phyloP scores from a whole-genome alignment of 2,113 vertebrate species.

The Meriones unguiculatus region DNA sequence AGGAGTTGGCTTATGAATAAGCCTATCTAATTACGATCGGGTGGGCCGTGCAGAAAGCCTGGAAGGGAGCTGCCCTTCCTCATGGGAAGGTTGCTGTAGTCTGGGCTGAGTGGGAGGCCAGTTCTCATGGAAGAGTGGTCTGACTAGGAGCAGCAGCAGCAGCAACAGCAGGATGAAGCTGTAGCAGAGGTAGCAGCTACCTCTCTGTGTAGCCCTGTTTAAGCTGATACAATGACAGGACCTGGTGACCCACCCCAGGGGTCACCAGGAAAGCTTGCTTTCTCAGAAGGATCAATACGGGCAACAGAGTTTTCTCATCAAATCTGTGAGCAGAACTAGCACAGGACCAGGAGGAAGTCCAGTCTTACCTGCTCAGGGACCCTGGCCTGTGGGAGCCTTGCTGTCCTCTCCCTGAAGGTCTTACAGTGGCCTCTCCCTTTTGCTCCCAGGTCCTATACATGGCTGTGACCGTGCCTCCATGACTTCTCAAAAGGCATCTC shows the following conservation, averaged over 20 bases:
- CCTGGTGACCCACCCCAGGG: neutral
- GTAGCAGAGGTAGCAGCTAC: neutral
- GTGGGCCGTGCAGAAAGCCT: neutral
- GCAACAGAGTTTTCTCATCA: neutral
- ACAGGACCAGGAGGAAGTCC: neutral
- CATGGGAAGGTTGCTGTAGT: neutral
- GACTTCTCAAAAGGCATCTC: neutral
- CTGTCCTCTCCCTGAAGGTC: neutral
- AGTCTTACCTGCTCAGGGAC: neutral
- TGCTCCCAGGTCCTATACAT: neutral
- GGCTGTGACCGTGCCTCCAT: neutral
- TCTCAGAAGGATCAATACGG: neutral
- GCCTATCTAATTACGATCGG: neutral
- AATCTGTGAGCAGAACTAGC: neutral
- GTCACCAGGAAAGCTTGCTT: neutral
- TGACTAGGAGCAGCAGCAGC: neutral
- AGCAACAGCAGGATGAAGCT: neutral
- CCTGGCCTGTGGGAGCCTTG: neutral
- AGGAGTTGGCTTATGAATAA: constrained; percentile 19
- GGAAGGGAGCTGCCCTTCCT: neutral
- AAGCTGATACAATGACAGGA: neutral
- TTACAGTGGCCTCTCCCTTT: neutral
- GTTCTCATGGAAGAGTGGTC: neutral
- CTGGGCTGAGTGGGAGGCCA: neutral
- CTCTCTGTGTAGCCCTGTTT: neutral